phyloP scores from a whole-genome alignment of 2,888 invertebrate species.

The Hanleya hanleyi region DNA sequence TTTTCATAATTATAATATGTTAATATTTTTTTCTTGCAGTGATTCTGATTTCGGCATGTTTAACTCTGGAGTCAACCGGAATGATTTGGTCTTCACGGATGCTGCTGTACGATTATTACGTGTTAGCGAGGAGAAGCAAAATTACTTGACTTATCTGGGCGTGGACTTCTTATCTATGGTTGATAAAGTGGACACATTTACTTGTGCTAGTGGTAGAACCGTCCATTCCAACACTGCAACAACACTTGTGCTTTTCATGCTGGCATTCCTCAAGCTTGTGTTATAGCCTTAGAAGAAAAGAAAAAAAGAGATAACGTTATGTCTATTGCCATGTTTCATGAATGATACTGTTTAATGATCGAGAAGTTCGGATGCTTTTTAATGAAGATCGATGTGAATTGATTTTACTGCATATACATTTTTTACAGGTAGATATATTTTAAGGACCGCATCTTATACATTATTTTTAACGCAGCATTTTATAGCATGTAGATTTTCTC shows the following conservation, averaged over 20 bases:
- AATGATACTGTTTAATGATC: too few relatives aligned
- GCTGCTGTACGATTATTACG: constrained; percentile 90
- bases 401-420: too few relatives aligned
- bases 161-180: constrained; percentile 58
- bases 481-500: too few relatives aligned
- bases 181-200: constrained; percentile 57
- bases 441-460: too few relatives aligned
- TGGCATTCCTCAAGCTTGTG: not conserved
- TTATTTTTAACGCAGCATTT: too few relatives aligned
- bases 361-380: too few relatives aligned
- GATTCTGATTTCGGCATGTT: constrained; percentile 89
- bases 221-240: not conserved
- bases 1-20: not conserved
- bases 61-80: constrained; percentile 86
- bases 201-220: constrained; percentile 48
- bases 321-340: not conserved
- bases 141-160: constrained; percentile 64
- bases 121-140: constrained; percentile 77
- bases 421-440: too few relatives aligned
- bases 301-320: not conserved
- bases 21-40: constrained; percentile 47
- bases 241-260: not conserved
- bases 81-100: constrained; percentile 97
- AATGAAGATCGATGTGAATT: too few relatives aligned
- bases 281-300: not conserved